A percentile compares a stretch with the other conserved stretches of the same genome.
Evolutionary conservation across 2,888 invertebrate genomes (phyloP).

Genomic region (Coelogynopora nodosa): DNA sequence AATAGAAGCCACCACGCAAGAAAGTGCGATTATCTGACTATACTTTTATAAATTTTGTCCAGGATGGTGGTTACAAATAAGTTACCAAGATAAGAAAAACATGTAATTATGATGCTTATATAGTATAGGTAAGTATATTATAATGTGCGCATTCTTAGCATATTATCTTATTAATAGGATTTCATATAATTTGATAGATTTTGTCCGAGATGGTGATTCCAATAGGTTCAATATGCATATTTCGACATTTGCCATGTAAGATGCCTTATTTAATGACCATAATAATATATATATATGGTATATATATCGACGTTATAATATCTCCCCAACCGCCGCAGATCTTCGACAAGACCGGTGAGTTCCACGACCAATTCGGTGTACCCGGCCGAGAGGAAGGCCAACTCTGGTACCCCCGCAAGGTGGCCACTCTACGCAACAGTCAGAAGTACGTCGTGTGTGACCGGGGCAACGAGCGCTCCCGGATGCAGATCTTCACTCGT

Average conservation of each 20-base stretch:
- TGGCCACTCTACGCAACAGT: conserved; percentile 66
- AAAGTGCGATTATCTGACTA: background rate
- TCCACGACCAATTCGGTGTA: conserved; percentile 85
- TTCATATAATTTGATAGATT: background rate
- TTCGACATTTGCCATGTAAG: background rate
- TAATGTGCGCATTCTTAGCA: background rate
- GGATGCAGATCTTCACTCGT: conserved; percentile 94
- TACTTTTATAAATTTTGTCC: background rate
- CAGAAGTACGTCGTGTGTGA: conserved; percentile 80
- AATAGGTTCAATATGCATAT: background rate
- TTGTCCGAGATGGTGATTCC: background rate
- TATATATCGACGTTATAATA: too few species aligned
- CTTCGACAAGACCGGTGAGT: conserved; percentile 86
- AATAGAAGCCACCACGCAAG: background rate
- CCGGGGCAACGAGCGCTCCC: conserved; percentile 87
- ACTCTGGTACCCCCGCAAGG: conserved; percentile 92
- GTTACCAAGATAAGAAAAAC: background rate
- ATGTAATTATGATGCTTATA: too few species aligned
- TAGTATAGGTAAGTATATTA: background rate
- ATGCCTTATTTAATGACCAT: too few species aligned
- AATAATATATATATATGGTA: too few species aligned
- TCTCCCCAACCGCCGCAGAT: conserved; percentile 68
- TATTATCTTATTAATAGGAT: background rate
- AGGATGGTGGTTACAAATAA: background rate
- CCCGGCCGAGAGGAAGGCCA: conserved; percentile 77